A percentile compares a stretch with the other conserved stretches of the same genome.
These are phyloP conservation scores for Camponotus fellah DNA, from an alignment of 2,888 invertebrate species.

Conservation along the genomic window DNA sequence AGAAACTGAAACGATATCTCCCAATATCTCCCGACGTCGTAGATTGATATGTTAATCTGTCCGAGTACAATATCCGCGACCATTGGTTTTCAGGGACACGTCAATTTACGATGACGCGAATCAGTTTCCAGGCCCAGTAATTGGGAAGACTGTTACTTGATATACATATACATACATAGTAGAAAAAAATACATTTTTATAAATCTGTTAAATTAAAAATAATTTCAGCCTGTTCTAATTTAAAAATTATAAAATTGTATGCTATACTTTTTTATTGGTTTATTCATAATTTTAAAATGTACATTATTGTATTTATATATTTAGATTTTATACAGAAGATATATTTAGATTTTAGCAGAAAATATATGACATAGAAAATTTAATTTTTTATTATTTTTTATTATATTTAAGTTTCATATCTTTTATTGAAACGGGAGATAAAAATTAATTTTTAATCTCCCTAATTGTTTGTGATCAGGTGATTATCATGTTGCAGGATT, in stretches of 20 bases:
- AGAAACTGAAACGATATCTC: constrained; percentile 15
- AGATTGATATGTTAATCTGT: constrained; percentile 45
- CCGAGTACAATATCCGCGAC: background rate
- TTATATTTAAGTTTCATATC: background rate
- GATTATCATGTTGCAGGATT: background rate
- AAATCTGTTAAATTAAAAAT: background rate
- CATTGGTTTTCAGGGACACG: background rate
- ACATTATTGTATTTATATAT: background rate
- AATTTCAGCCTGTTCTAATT: no score
- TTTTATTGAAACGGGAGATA: background rate
- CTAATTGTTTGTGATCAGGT: background rate
- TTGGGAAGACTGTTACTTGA: background rate
- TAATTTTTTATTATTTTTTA: background rate
- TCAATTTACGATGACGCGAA: background rate
- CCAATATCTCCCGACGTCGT: constrained; percentile 10
- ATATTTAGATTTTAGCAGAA: background rate
- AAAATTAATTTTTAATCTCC: background rate
- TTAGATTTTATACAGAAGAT: background rate
- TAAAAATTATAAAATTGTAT: background rate
- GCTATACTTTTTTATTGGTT: background rate
- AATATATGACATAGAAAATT: background rate
- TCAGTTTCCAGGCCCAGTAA: background rate
- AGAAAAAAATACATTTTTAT: background rate
- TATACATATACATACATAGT: background rate
- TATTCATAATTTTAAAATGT: background rate